phyloP scores from a whole-genome alignment of 1,140 invertebrate species.

The Drosophila pallidifrons region DNA sequence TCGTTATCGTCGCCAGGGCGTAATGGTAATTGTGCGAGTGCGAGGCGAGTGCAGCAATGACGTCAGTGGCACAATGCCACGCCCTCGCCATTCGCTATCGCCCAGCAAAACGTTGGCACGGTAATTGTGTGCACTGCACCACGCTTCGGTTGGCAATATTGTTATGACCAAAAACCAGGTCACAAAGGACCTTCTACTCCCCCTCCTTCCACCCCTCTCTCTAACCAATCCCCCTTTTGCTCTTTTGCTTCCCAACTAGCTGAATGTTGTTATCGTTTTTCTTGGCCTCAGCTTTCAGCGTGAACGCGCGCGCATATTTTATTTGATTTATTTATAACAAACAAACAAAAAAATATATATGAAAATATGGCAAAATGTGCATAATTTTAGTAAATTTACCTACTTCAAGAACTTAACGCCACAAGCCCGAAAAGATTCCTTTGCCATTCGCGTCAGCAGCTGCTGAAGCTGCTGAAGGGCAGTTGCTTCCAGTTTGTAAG shows the following conservation, averaged over 20 bases:
- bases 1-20: conserved; percentile 47
- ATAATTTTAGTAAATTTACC: conserved; percentile 69
- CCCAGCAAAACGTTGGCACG: conserved; percentile 66
- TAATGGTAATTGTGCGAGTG: conserved; percentile 69
- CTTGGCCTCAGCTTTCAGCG: conserved; percentile 66
- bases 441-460: background rate
- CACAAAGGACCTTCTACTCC: conserved; percentile 68
- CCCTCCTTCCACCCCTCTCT: background rate
- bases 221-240: background rate
- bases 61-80: conserved; percentile 67
- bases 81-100: conserved; percentile 52
- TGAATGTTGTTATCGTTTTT: conserved; percentile 47
- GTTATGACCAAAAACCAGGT: conserved; percentile 84
- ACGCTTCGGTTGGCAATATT: conserved; percentile 83
- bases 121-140: conserved; percentile 80
- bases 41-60: conserved; percentile 75
- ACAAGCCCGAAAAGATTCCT: background rate
- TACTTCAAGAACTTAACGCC: conserved; percentile 33
- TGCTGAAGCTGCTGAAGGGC: conserved; percentile 2
- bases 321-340: conserved; percentile 78
- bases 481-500: conserved; percentile 48
- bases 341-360: background rate
- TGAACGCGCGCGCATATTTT: conserved; percentile 80
- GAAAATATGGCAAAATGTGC: conserved; percentile 24
- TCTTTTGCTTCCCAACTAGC: conserved; percentile 14